Percentiles rank a stretch among this genome's conserved stretches.
Evolutionary conservation across 2,888 invertebrate species (phyloP).

Genomic region (Helobdella robusta): DNA sequence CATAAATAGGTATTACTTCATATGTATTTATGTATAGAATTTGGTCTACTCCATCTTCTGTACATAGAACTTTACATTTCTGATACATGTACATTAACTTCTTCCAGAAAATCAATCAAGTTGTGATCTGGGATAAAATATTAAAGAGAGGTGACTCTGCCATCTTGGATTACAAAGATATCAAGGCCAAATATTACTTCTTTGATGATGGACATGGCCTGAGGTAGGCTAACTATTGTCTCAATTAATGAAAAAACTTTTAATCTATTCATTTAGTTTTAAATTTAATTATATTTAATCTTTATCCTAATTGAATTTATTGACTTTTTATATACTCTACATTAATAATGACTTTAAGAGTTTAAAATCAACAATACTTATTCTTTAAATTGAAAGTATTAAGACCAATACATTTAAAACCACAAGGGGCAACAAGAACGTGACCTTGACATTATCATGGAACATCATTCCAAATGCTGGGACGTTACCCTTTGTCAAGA

Average conservation of each 20-base stretch:
- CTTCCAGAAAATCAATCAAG: constrained; percentile 54
- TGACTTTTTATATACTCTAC: background rate
- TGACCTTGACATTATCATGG: constrained; percentile 88
- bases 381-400: background rate
- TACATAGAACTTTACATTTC: background rate
- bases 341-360: background rate
- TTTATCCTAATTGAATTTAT: too few species aligned
- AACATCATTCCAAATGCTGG: constrained; percentile 98
- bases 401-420: constrained; percentile 3
- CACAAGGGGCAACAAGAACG: constrained; percentile 78
- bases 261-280: too few species aligned
- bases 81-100: background rate
- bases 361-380: background rate
- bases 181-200: constrained; percentile 97
- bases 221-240: constrained; percentile 66
- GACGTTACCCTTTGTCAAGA: constrained; percentile 74
- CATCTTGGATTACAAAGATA: constrained; percentile 79
- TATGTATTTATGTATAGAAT: background rate
- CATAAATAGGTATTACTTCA: background rate
- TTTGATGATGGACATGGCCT: constrained; percentile 98
- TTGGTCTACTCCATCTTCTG: background rate
- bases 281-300: too few species aligned
- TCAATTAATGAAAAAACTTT: too few species aligned
- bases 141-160: constrained; percentile 86
- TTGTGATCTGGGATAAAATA: constrained; percentile 97